Base-by-base conservation (phyloP, 2,113 vertebrate genomes). In the Stigmatopora nigra region DNA sequence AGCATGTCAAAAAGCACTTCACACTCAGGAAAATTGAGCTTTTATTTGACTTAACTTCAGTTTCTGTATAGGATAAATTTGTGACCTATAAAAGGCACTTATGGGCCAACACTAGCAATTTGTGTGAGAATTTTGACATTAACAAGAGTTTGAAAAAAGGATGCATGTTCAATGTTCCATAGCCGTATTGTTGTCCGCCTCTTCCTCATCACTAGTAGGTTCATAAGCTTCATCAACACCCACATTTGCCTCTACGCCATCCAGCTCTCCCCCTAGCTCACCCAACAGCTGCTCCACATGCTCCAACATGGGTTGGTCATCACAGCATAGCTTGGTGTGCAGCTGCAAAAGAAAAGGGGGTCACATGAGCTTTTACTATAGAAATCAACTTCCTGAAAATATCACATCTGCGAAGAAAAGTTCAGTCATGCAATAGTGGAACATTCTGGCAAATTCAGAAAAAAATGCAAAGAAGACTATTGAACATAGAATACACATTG, bases 251-350 rank as follows among this genome's bases (percentile, higher is more conserved):
- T 88, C 84, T 5, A 82, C 82, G 65, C 52, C 88, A 14, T 76
- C 86, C 25, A 81, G 47, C 31, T 87, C 87, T 61, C 81, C 87
- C 41, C 83, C 88, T 25, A 92, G 83, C 64, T 91, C 88, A 0
- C 67, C 78, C 1, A 93, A 78, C 66, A 92, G 88, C 82, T 92
- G 90, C 64, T 91, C 88, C 14, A 81, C 71, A 6, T 92, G 91
- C 72, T 91, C 88, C 78, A 88, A 68, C 83, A 92, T 70, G 1
- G 86, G 84, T 47, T 79, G 66, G 75, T 92, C 90, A 20, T 92
- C 91, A 71, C 91, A 92, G 11, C 49, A 78, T 70, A 93, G 81
- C 81, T 92, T 92, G 53, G 16, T 44, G 69, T 92, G 89, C 38
- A 92, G 82, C 90, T 93, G 78, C 16, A 41, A 48, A 55, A 63